Base-by-base conservation (phyloP, 2,797 vertebrate species). In the Artibeus lituratus region DNA sequence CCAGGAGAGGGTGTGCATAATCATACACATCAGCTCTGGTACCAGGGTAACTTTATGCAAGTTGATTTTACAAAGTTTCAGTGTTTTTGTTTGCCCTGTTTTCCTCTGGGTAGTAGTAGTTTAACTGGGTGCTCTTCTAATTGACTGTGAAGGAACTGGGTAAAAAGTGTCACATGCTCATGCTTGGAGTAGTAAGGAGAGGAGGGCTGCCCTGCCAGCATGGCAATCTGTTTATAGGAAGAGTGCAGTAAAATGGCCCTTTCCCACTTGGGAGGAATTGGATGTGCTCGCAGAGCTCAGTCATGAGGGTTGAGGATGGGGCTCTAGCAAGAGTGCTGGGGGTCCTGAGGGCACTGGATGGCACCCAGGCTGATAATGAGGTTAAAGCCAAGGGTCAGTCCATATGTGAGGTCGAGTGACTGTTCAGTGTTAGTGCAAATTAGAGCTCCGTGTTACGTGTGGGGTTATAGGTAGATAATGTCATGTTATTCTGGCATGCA, bases 11-110 rank as follows among this genome's bases (percentile, higher is more conserved):
- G 97, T 65, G 62, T 65, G 15, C 16, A 65, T 65, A 65, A 8
- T 98, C 97, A 91, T 59, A 93, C 77, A 84, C 73, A 70, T 39
- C 70, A 90, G 87, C 95, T 94, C 96, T 94, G 87, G 94, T 96
- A 94, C 37, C 26, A 53, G 70, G 92, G 96, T 91, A 95, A 82
- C 92, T 89, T 96, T 84, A 90, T 6, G 76, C 7, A 92, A 84
- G 67, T 26, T 74, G 92, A 78, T 87, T 94, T 93, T 86, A 77
- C 57, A 94, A 78, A 96, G 67, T 84, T 35, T 78, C 84, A 90
- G 0, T 0, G 93, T 92, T 87, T 95, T 96, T 44, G 21, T 57
- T 65, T 49, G 37, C 49, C 70, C 47, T 88, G 35, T 59, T 84
- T 70, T 90, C 65, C 94, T 12, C 65, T 19, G 19, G 90, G 88